A percentile compares a stretch with the other conserved stretches of the same genome.
Evolutionary conservation across 2,797 vertebrate genomes (phyloP).

Genomic region (Tragopan temminckii): DNA sequence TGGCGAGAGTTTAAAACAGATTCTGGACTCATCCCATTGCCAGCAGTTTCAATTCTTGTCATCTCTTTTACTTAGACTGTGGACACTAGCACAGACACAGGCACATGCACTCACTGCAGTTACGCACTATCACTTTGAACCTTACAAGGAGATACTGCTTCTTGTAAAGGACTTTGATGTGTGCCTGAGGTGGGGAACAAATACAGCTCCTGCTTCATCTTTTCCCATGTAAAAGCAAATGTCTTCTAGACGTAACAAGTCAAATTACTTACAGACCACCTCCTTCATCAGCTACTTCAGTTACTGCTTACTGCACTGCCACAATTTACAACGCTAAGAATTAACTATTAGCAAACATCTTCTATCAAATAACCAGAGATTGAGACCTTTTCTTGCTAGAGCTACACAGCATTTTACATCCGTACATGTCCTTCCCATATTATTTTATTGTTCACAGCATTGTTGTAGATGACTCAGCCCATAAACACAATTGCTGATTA

Average conservation of each 20-base stretch:
- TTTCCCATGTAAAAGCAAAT: rapidly evolving
- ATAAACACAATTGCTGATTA: too few relatives aligned
- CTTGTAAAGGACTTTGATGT: background rate
- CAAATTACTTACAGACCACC: background rate
- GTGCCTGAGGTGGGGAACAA: background rate
- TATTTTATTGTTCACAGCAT: background rate
- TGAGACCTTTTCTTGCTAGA: background rate
- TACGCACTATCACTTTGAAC: background rate
- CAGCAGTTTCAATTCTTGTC: background rate
- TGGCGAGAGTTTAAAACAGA: background rate
- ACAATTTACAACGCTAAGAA: background rate
- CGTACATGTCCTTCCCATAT: background rate
- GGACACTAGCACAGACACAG: rapidly evolving
- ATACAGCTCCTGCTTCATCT: background rate
- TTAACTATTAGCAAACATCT: background rate
- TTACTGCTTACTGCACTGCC: background rate
- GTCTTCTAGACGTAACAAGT: background rate
- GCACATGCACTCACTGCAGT: too few relatives aligned
- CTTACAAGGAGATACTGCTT: background rate
- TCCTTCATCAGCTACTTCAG: background rate
- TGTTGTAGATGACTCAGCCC: background rate
- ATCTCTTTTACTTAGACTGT: background rate
- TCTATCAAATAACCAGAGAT: background rate
- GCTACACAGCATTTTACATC: background rate
- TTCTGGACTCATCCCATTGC: background rate